Conservation (phyloP, 2,113 vertebrate species). For the Trematomus loennbergii region DNA sequence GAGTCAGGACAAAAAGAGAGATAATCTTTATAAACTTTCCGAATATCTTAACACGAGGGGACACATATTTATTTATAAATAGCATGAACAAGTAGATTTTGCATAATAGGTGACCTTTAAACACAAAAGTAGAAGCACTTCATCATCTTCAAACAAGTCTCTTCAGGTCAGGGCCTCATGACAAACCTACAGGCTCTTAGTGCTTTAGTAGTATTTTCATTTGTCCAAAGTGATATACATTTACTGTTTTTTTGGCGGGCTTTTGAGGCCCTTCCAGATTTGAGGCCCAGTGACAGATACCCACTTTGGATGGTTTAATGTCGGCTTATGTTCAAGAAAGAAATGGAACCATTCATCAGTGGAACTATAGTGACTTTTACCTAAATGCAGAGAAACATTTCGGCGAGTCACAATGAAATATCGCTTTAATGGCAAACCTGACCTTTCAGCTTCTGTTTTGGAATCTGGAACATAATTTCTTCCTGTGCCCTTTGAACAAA, state of each 20-base stretch:
- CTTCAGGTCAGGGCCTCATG: neutral
- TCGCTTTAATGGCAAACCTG: slow-evolving; percentile 42
- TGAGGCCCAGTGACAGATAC: neutral
- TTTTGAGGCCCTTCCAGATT: neutral
- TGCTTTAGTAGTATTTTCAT: neutral
- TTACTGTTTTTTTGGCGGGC: too few relatives aligned
- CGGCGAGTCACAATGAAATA: slow-evolving; percentile 34
- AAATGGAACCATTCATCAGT: slow-evolving; percentile 1
- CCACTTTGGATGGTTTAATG: neutral
- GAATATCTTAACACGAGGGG: too few relatives aligned
- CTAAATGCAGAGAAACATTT: slow-evolving; percentile 20
- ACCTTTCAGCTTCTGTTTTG: slow-evolving; percentile 57
- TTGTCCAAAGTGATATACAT: neutral
- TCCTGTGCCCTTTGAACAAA: slow-evolving; percentile 48
- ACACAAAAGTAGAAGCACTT: neutral
- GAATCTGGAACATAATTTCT: slow-evolving; percentile 35
- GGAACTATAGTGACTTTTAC: slow-evolving; percentile 2
- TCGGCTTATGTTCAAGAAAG: neutral
- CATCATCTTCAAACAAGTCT: neutral
- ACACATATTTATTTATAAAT: too few relatives aligned
- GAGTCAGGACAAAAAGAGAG: too few relatives aligned
- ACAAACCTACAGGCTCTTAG: neutral
- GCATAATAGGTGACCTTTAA: neutral
- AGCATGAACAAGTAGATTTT: too few relatives aligned
- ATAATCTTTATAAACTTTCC: too few relatives aligned